These are phyloP conservation scores for Columba janthina DNA, from an alignment of 2,113 vertebrate genomes.

Conservation along the genomic window DNA sequence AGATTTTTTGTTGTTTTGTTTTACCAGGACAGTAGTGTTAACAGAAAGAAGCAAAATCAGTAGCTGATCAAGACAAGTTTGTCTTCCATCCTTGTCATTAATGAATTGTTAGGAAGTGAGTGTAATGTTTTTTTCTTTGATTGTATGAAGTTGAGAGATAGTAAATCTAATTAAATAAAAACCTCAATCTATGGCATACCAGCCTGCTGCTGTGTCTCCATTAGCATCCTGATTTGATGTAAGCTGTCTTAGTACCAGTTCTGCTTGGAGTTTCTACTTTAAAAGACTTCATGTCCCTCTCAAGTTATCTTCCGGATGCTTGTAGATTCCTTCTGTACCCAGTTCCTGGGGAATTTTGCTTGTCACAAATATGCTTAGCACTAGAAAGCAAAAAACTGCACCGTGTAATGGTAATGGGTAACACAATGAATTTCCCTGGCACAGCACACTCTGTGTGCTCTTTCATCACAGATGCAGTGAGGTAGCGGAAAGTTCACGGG, in stretches of 20 bases:
- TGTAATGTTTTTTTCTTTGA: conserved; percentile 33
- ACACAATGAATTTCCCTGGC: not conserved
- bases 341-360: conserved; percentile 1
- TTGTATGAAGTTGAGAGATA: conserved; percentile 48
- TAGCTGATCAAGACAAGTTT: conserved; percentile 59
- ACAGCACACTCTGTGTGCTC: not conserved
- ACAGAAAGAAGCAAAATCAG: conserved; percentile 66
- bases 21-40: conserved; percentile 31
- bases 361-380: conserved; percentile 18
- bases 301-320: not conserved
- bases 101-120: conserved; percentile 48
- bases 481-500: not conserved
- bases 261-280: conserved; percentile 33
- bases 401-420: not conserved
- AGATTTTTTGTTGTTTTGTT: conserved; percentile 50
- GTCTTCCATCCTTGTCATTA: conserved; percentile 58
- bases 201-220: not conserved
- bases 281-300: conserved; percentile 14
- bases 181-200: conserved; percentile 2
- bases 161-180: conserved; percentile 54
- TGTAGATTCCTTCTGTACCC: conserved; percentile 8
- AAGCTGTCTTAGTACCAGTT: not conserved
- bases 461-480: not conserved
- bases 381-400: not conserved
- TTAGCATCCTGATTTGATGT: conserved; percentile 50